Base-by-base conservation (phyloP, 2,113 vertebrate species). In the Axis porcinus region DNA sequence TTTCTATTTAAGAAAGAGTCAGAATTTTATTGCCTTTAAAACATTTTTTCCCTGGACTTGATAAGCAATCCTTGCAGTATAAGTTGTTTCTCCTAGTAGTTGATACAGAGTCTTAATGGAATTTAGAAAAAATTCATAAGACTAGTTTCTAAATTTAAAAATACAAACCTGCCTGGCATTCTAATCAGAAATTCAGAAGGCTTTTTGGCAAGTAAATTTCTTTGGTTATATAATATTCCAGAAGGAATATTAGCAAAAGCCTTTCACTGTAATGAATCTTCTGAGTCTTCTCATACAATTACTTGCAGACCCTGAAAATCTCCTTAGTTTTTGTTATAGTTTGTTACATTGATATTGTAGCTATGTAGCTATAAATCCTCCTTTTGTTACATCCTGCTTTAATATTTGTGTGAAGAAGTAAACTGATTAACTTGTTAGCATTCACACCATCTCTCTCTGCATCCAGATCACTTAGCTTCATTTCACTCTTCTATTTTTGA, bases 11-110 rank as follows among this genome's bases (percentile, higher is more conserved):
- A 78, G 86, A 85, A 97, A 83, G 16, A 92, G 43, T 70, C 60
- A 67, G 58, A 95, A 74, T 88, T 91, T 19, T 54, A 89, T 93
- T 96, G 85, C 43, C 81, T 92, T 93, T 88, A 81, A 90, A 94
- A 86, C 57, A 91, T 55, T 81, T 92, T 76, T 52, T 94, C 25
- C 3, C 36, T 55, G 43, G 16, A 90, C 30, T 43, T 40, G 36
- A 82, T 45, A 89, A 82, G 43, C 25, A 76, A 58, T 83, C 14
- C 19, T 70, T 70, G 23, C 11, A 82, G 55, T 67, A 79, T 92
- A 83, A 91, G 60, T 78, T 86, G 28, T 57, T 14, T 89, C 55
- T 76, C 52, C 25, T 50, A 33, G 1, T 5, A 17, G 9, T 9
- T n/a, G 25, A 95, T 82, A 54, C 0, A 58, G 33, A 78, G 60